A percentile compares a stretch with the other conserved stretches of the same genome.
These are phyloP conservation scores for Lithobates sylvaticus DNA, from an alignment of 2,797 vertebrate species.

Conservation along the genomic window DNA sequence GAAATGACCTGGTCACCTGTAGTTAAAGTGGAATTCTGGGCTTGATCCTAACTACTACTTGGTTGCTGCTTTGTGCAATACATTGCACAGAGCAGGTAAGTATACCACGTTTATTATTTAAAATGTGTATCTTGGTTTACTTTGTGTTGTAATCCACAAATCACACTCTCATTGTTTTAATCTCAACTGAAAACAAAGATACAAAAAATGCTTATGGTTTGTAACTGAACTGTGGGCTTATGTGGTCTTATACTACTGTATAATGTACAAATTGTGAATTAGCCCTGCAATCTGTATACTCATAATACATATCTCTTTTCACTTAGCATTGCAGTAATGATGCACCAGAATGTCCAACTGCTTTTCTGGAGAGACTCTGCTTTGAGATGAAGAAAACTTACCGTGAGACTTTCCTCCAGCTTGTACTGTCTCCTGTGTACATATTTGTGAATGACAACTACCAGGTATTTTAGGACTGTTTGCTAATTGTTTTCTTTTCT, in stretches of 20 bases:
- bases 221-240: background rate
- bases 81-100: too few relatives aligned
- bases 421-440: slow-evolving; percentile 92
- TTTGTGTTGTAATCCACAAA: background rate
- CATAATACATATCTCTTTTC: background rate
- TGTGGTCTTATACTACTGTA: too few relatives aligned
- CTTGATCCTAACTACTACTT: too few relatives aligned
- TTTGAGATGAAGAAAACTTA: slow-evolving; percentile 99
- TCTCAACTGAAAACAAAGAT: background rate
- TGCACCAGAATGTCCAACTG: slow-evolving; percentile 92
- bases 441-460: slow-evolving; percentile 94
- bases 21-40: too few relatives aligned
- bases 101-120: too few relatives aligned
- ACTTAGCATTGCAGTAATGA: slow-evolving; percentile 91
- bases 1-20: too few relatives aligned
- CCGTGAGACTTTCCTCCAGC: slow-evolving; percentile 94
- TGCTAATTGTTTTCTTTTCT: too few relatives aligned
- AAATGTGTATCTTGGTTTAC: background rate
- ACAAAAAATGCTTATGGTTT: background rate
- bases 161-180: too few relatives aligned
- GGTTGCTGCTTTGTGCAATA: too few relatives aligned
- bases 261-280: background rate
- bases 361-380: slow-evolving; percentile 92
- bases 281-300: background rate
- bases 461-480: slow-evolving; percentile 80